Percentiles rank a stretch among this genome's conserved stretches.
phyloP scores from a whole-genome alignment of 1,140 invertebrate genomes.

The Marisa cornuarietis region DNA sequence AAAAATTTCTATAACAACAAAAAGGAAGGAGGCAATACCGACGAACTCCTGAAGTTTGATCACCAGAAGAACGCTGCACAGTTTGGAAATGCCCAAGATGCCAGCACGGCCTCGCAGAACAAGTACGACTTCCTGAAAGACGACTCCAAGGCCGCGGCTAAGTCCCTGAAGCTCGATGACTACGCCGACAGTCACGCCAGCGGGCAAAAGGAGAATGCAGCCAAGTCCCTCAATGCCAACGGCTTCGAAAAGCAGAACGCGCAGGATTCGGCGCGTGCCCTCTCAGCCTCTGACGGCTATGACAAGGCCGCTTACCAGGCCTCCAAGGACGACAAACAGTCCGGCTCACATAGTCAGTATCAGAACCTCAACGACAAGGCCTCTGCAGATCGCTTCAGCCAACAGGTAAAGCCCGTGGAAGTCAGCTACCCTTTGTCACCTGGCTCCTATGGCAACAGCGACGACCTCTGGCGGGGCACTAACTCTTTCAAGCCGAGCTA shows the following conservation, averaged over 20 bases:
- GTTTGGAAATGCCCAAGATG: constrained; percentile 27
- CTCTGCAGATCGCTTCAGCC: neutral
- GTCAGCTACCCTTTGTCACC: neutral
- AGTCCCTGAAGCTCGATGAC: constrained; percentile 23
- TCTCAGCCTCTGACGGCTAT: neutral
- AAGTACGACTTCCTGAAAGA: constrained; percentile 15
- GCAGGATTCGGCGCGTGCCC: constrained; percentile 5
- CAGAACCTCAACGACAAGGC: constrained; percentile 15
- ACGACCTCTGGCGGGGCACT: neutral
- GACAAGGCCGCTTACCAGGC: neutral
- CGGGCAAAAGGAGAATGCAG: constrained; percentile 7
- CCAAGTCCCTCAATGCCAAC: neutral
- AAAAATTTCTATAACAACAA: constrained; percentile 32
- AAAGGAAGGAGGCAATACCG: constrained; percentile 23
- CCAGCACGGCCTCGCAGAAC: constrained; percentile 20
- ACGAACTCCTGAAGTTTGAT: constrained; percentile 22
- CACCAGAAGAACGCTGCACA: constrained; percentile 20
- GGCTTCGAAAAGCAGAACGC: neutral
- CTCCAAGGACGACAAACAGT: constrained; percentile 17
- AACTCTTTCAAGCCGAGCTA: constrained; percentile 10
- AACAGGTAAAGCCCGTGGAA: neutral
- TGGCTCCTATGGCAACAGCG: neutral
- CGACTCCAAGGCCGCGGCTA: constrained; percentile 17
- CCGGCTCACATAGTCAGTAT: neutral
- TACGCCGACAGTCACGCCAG: neutral